Base-by-base conservation (phyloP, 2,888 invertebrate genomes). In the Tholera decimalis region DNA sequence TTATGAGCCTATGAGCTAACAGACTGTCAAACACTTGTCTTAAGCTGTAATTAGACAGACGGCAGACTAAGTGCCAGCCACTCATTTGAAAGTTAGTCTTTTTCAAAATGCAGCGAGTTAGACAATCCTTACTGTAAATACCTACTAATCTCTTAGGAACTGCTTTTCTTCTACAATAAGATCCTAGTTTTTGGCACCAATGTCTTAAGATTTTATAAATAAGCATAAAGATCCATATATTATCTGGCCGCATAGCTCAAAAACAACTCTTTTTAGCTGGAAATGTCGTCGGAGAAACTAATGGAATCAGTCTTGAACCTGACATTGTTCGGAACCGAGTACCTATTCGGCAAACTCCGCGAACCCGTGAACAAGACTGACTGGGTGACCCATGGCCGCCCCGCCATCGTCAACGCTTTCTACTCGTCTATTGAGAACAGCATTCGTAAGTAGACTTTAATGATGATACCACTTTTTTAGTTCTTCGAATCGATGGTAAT, bases 381-480 rank as follows among this genome's bases (percentile, higher is more conserved):
- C 88, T 98, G 98, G 98, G 96, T 98, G 60, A 97, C 97, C 33
- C 98, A 98, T 89, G 98, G 98, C 57, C 96, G 97, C 50, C 98
- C 98, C 8, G 98, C 98, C 9, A 96, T 98, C 68, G 98, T 98
- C 63, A 98, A 98, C 88, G 98, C 98, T 3, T 98, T 97, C 94
- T 98, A 98, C 89, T 98, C 98, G 1, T 97, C 98, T 0, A 96
- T 98, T 58, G 98, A 98, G 92, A 98, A 98, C 90, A 98, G 98
- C 86, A 98, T 98, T 78, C 98, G 98, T 98, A 96, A 97, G 97
- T 97, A 11, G 1, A 11, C 11, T n/a, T 18, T 28, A 11, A 24
- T 11, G 6, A 18, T 28, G 5, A 28, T n/a, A 26, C 1, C n/a
- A n/a, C 9, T 1, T 44, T 44, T 26, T n/a, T n/a, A n/a, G n/a